Evolutionary conservation across 1,140 invertebrate genomes (phyloP).

Genomic region (Papilio helenus): DNA sequence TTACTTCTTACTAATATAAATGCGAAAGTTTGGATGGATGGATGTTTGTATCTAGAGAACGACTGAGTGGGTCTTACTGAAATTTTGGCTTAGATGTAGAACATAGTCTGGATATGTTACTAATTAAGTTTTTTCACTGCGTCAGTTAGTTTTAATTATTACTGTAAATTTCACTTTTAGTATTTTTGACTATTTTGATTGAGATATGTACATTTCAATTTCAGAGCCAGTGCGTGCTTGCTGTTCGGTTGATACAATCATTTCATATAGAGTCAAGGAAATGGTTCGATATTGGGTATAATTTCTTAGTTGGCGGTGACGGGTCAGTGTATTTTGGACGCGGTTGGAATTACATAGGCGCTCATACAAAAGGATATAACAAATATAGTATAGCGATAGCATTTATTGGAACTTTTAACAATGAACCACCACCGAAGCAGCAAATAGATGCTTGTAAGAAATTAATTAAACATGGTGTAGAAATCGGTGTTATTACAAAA

Average conservation of each 20-base stretch:
- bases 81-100: too few species aligned
- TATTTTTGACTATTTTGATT: background rate
- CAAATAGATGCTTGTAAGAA: conserved; percentile 83
- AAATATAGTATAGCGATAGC: conserved; percentile 85
- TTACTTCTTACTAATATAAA: too few species aligned
- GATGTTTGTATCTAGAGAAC: too few species aligned
- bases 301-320: conserved; percentile 90
- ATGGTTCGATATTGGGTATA: conserved; percentile 85
- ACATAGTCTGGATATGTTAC: too few species aligned
- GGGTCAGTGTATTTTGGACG: conserved; percentile 87
- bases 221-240: conserved; percentile 75
- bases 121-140: too few species aligned
- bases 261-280: conserved; percentile 88
- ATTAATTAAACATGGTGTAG: conserved; percentile 84
- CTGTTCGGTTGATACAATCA: conserved; percentile 86
- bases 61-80: too few species aligned
- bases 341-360: conserved; percentile 86
- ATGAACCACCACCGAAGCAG: conserved; percentile 69
- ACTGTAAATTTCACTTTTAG: too few species aligned
- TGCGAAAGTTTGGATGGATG: too few species aligned
- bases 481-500: conserved; percentile 75
- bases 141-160: too few species aligned
- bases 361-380: conserved; percentile 87
- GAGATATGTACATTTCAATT: conserved; percentile 47
- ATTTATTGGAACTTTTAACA: conserved; percentile 87